These are phyloP conservation scores for Rapana venosa DNA, from an alignment of 2,888 invertebrate genomes.

Conservation along the genomic window DNA sequence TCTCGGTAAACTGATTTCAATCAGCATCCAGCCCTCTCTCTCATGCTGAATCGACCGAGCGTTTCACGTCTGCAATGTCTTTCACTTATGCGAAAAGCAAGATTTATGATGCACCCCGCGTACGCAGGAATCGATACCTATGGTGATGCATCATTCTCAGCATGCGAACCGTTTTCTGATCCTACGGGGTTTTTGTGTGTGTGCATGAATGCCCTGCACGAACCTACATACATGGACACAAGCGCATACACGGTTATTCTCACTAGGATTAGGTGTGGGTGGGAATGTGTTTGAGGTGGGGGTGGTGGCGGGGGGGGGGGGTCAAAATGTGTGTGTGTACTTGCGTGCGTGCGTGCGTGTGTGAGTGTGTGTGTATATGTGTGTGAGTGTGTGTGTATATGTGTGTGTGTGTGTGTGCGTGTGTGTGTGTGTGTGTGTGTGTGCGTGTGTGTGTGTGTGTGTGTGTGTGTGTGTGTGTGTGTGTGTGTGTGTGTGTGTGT, in stretches of 20 bases:
- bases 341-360: conserved; percentile 11
- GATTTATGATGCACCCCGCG: too few species aligned
- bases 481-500: neutral
- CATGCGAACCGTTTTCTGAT: too few species aligned
- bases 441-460: neutral
- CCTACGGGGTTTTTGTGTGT: too few species aligned
- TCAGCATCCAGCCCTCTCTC: too few species aligned
- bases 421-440: conserved; percentile 13
- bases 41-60: too few species aligned
- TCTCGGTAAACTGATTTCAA: too few species aligned
- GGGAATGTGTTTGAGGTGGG: neutral
- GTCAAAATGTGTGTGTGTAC: conserved; percentile 21
- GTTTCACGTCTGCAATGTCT: too few species aligned
- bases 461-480: neutral
- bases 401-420: conserved; percentile 1
- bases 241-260: neutral
- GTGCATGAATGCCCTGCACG: too few species aligned
- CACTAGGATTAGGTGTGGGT: neutral
- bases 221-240: neutral
- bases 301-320: too few species aligned
- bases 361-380: neutral
- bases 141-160: too few species aligned
- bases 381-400: neutral
- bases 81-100: too few species aligned
- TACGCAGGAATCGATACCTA: too few species aligned